phyloP scores from a whole-genome alignment of 2,113 vertebrate species.

The Cathartes aura region DNA sequence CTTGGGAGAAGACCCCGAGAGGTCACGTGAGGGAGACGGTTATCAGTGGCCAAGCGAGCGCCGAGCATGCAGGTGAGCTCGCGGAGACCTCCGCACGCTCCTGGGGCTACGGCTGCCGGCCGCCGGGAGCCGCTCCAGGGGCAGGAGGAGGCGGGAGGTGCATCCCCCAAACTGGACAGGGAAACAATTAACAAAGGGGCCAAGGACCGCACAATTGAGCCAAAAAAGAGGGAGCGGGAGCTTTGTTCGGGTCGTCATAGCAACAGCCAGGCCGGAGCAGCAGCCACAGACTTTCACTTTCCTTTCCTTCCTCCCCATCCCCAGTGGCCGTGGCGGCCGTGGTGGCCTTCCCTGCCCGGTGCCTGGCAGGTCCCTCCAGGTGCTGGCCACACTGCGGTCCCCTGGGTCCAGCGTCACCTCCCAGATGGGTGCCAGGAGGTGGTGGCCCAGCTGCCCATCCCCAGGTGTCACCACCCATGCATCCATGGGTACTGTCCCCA shows the following conservation, averaged over 20 bases:
- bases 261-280: slow-evolving; percentile 79
- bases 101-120: background rate
- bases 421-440: background rate
- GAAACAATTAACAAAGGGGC: slow-evolving; percentile 90
- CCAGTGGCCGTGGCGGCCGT: background rate
- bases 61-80: background rate
- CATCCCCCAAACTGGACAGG: slow-evolving; percentile 68
- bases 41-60: rapidly evolving
- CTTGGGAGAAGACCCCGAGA: background rate
- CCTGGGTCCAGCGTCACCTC: background rate
- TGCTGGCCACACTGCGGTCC: rapidly evolving
- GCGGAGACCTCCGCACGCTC: rapidly evolving
- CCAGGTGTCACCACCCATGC: background rate
- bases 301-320: slow-evolving; percentile 41
- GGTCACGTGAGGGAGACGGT: background rate
- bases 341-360: background rate
- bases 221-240: slow-evolving; percentile 87
- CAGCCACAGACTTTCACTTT: slow-evolving; percentile 74
- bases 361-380: background rate
- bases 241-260: slow-evolving; percentile 92
- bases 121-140: background rate
- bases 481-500: background rate
- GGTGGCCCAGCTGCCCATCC: background rate
- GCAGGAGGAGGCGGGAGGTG: slow-evolving; percentile 62
- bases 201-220: slow-evolving; percentile 83